Percentiles rank a stretch among this genome's conserved stretches.
These are phyloP conservation scores for Eurystomus gularis DNA, from an alignment of 2,113 vertebrate genomes.

Conservation along the genomic window DNA sequence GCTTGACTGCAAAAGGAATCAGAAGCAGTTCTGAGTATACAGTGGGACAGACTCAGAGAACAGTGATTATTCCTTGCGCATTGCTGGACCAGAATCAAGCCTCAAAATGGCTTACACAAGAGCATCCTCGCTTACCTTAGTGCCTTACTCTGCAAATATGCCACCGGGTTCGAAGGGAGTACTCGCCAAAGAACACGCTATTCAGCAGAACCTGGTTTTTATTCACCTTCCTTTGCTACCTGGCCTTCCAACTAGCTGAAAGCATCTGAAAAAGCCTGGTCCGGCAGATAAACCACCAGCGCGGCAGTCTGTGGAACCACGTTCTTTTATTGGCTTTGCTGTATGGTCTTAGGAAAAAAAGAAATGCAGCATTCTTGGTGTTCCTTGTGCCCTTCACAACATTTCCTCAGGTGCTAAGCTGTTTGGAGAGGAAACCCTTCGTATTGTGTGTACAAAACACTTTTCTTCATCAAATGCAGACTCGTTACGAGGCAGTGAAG, in stretches of 20 bases:
- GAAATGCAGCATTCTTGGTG: not conserved
- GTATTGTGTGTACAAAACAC: fast-evolving
- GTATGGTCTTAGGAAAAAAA: not conserved
- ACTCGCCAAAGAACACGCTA: not conserved
- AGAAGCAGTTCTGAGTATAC: not conserved
- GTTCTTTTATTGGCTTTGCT: not conserved
- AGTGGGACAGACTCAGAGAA: not conserved
- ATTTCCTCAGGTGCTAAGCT: not conserved
- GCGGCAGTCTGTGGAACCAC: not conserved
- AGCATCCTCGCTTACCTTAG: not conserved
- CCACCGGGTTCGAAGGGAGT: not conserved
- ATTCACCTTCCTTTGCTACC: not conserved
- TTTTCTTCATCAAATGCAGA: not conserved
- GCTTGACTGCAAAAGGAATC: not conserved
- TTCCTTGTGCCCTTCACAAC: not conserved
- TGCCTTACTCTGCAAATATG: not conserved
- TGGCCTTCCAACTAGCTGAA: not conserved
- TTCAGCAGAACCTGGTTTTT: not conserved
- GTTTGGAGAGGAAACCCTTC: not conserved
- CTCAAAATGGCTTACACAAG: not conserved
- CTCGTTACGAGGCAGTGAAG: not conserved
- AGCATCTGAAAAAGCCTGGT: not conserved
- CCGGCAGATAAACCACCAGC: not conserved
- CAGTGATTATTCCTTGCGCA: not conserved
- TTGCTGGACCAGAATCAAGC: not conserved